These are phyloP conservation scores for Microtus obscurus DNA, from an alignment of 2,797 vertebrate species.

Conservation along the genomic window DNA sequence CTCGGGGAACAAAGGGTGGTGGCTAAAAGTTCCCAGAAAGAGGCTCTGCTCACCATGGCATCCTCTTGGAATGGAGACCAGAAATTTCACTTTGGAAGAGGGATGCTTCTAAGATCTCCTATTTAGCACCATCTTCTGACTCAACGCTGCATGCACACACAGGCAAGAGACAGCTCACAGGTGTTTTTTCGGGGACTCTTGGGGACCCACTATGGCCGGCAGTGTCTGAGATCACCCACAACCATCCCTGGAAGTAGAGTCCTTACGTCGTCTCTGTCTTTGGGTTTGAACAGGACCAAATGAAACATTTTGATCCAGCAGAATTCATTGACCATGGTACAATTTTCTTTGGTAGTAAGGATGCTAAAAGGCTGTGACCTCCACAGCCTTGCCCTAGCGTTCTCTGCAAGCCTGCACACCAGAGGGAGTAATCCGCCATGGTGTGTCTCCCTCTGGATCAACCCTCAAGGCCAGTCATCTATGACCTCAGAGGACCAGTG, in stretches of 20 bases:
- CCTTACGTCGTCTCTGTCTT: background rate
- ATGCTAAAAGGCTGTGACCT: background rate
- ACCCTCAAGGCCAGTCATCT: background rate
- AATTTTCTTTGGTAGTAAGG: background rate
- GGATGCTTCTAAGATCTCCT: constrained; percentile 22
- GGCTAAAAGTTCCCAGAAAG: constrained; percentile 5
- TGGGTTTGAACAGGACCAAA: background rate
- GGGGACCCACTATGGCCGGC: background rate
- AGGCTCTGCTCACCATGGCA: constrained; percentile 4
- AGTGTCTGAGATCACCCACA: background rate
- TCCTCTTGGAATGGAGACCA: constrained; percentile 39
- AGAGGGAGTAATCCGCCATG: background rate
- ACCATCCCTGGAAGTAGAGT: background rate
- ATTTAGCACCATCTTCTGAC: constrained; percentile 55
- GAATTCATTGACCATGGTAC: background rate
- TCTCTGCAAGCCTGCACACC: background rate
- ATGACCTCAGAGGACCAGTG: background rate
- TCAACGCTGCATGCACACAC: background rate
- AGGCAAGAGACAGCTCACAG: background rate
- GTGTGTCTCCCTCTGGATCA: background rate
- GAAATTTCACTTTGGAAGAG: background rate
- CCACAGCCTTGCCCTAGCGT: background rate
- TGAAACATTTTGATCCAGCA: background rate
- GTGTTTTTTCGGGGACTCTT: background rate
- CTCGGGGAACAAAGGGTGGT: background rate